Conservation (phyloP, 2,888 invertebrate species). For the Drosophila histrio region DNA sequence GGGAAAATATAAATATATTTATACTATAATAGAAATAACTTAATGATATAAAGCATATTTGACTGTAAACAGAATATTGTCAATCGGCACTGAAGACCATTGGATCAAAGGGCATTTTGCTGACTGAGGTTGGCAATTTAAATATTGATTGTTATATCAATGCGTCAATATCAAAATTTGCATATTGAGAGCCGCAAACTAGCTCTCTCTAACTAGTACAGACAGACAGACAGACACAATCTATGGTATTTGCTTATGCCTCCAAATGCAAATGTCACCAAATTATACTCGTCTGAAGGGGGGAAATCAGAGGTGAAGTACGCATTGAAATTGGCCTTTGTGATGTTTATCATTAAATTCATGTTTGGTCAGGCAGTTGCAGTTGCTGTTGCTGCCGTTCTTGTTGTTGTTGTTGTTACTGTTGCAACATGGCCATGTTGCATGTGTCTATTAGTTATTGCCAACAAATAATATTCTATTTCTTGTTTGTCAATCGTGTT, state of each 20-base stretch:
- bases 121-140: slow-evolving; percentile 62
- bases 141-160: slow-evolving; percentile 80
- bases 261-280: slow-evolving; percentile 52
- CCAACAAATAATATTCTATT: slow-evolving; percentile 66
- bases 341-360: slow-evolving; percentile 70
- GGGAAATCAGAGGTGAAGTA: background rate
- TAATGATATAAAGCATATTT: background rate
- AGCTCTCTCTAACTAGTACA: slow-evolving; percentile 39
- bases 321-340: slow-evolving; percentile 52
- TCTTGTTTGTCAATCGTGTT: slow-evolving; percentile 38
- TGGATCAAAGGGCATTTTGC: slow-evolving; percentile 19
- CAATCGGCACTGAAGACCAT: background rate
- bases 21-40: background rate
- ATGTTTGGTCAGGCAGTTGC: slow-evolving; percentile 38
- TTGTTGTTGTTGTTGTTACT: slow-evolving; percentile 3
- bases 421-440: slow-evolving; percentile 28
- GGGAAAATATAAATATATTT: too few relatives aligned
- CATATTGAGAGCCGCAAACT: slow-evolving; percentile 64
- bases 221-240: slow-evolving; percentile 7
- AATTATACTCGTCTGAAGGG: slow-evolving; percentile 41
- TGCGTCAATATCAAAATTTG: slow-evolving; percentile 69
- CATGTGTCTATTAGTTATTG: slow-evolving; percentile 59
- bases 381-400: background rate
- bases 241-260: slow-evolving; percentile 42
- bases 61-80: slow-evolving; percentile 6